Conservation (phyloP, 2,888 invertebrate genomes). For the Heliconius erato region DNA sequence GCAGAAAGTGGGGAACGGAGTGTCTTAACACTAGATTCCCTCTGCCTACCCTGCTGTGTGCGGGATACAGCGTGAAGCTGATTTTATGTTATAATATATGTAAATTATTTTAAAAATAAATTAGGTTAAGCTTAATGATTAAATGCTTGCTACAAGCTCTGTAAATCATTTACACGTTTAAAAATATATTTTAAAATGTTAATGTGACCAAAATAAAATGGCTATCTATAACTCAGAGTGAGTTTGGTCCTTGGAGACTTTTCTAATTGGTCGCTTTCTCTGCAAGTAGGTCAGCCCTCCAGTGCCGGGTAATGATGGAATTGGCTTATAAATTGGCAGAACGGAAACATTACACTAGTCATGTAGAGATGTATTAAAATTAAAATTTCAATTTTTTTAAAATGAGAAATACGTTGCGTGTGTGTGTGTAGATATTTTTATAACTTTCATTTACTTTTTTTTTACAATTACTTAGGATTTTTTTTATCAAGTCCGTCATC, state of each 20-base stretch:
- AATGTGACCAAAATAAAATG: slow-evolving; percentile 35
- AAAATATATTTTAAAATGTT: slow-evolving; percentile 5
- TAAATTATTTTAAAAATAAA: neutral
- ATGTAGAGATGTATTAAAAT: neutral
- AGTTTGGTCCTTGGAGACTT: slow-evolving; percentile 36
- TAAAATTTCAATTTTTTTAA: neutral
- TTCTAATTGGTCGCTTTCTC: slow-evolving; percentile 46
- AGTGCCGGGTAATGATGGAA: slow-evolving; percentile 40
- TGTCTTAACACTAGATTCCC: no score
- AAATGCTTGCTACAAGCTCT: neutral
- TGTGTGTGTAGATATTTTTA: no score
- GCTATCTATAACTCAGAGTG: slow-evolving; percentile 19
- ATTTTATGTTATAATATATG: no score
- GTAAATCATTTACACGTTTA: neutral
- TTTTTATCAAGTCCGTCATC: no score
- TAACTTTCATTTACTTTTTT: no score
- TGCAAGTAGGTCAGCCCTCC: slow-evolving; percentile 42
- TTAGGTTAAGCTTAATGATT: neutral
- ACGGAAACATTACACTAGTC: neutral
- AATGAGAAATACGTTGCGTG: no score
- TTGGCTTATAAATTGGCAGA: slow-evolving; percentile 37
- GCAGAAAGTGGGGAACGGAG: no score
- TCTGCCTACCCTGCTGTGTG: no score
- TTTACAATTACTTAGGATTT: no score
- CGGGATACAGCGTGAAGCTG: no score